phyloP scores from a whole-genome alignment of 2,797 vertebrate species.

The Brachyrhaphis roseni region DNA sequence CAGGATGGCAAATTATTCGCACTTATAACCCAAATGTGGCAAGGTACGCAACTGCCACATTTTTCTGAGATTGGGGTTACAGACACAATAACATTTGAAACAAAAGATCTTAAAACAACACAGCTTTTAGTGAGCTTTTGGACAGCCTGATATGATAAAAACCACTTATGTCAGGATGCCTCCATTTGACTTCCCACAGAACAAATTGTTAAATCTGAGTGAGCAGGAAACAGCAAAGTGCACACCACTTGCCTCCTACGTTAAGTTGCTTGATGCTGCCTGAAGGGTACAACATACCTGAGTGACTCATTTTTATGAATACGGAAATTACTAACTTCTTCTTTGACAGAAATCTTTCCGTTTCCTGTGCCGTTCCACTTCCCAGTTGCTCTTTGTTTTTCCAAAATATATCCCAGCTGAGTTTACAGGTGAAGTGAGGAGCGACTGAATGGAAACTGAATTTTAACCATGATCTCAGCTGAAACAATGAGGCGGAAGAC shows the following conservation, averaged over 20 bases:
- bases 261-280: slow-evolving; percentile 45
- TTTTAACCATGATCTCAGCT: slow-evolving; percentile 9
- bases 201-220: slow-evolving; percentile 58
- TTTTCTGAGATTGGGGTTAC: slow-evolving; percentile 12
- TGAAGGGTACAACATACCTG: slow-evolving; percentile 60
- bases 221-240: slow-evolving; percentile 34
- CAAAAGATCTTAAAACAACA: slow-evolving; percentile 12
- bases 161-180: slow-evolving; percentile 46
- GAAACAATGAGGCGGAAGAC: slow-evolving; percentile 7
- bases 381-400: not conserved
- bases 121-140: slow-evolving; percentile 19
- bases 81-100: slow-evolving; percentile 13
- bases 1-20: not conserved
- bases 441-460: slow-evolving; percentile 27
- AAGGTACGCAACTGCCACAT: slow-evolving; percentile 6
- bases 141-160: slow-evolving; percentile 37
- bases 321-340: slow-evolving; percentile 20
- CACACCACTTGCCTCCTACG: slow-evolving; percentile 34
- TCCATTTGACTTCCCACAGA: slow-evolving; percentile 44
- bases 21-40: slow-evolving; percentile 3
- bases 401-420: slow-evolving; percentile 16
- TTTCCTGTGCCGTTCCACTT: not conserved
- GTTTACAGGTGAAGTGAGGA: slow-evolving; percentile 36
- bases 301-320: slow-evolving; percentile 45
- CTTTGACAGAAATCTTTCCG: slow-evolving; percentile 19